These are phyloP conservation scores for Macrotrachela quadricornifera DNA, from an alignment of 1,140 invertebrate genomes.

Conservation along the genomic window DNA sequence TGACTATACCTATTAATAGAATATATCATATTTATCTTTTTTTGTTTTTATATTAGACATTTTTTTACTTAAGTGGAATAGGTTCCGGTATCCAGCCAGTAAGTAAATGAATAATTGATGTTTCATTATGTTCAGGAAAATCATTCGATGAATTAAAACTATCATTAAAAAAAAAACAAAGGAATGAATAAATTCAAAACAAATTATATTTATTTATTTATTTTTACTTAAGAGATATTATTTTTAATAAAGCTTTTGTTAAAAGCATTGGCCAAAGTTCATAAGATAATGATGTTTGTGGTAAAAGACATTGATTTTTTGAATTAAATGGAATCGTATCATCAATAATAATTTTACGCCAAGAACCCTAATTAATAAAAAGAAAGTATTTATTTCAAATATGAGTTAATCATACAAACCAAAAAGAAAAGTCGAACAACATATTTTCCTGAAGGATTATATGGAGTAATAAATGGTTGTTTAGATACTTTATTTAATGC, in stretches of 20 bases:
- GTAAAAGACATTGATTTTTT: slow-evolving; percentile 21
- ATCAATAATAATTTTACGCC: slow-evolving; percentile 30
- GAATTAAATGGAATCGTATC: slow-evolving; percentile 28
- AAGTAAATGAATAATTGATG: slow-evolving; percentile 23
- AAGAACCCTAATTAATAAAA: slow-evolving; percentile 18
- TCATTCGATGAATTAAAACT: slow-evolving; percentile 2
- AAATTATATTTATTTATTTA: neutral
- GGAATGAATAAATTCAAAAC: neutral
- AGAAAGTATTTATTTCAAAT: neutral
- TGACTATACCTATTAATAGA: too few species aligned
- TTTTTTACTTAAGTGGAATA: slow-evolving; percentile 22
- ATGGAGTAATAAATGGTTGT: slow-evolving; percentile 23
- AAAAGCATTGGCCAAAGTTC: slow-evolving; percentile 31
- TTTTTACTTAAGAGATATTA: slow-evolving; percentile 28
- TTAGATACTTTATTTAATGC: slow-evolving; percentile 27
- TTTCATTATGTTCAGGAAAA: slow-evolving; percentile 26
- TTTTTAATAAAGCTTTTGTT: slow-evolving; percentile 28
- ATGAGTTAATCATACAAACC: slow-evolving; percentile 15
- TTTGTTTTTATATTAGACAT: too few species aligned
- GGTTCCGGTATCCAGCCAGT: slow-evolving; percentile 30
- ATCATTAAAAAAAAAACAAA: neutral
- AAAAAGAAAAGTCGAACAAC: slow-evolving; percentile 28
- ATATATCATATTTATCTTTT: too few species aligned
- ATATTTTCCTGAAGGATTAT: slow-evolving; percentile 30
- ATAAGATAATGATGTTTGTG: slow-evolving; percentile 18